Evolutionary conservation across 2,113 vertebrate species (phyloP), one percentile per base, ranked within the genome.

Genomic region (Ahaetulla prasina): DNA sequence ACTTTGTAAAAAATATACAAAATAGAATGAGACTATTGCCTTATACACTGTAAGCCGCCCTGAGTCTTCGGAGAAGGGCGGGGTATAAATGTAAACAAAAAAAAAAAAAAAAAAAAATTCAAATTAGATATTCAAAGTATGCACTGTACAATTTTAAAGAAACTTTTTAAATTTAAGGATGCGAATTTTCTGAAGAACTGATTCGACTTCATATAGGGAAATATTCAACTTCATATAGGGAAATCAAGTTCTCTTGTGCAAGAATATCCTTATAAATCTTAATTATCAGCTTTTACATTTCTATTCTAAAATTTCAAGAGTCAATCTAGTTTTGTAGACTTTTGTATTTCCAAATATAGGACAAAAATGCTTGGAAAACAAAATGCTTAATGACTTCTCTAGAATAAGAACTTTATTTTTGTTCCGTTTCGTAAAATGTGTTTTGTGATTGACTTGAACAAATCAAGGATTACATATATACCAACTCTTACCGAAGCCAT

Each of bases 401-500:
- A 43, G 8, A 80, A 43, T 43, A 18, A 18, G 35, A 43, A 80
- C 74, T 80, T 80, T 39, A 39, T 80, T 80, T 39, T 39, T 80
- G 35, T 80, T 80, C 20, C 18, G 74, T 80, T 39, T 80, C 35
- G 22, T 22, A 80, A 80, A 80, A 80, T 43, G 8, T 80, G 49
- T 45, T 18, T 0, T 54, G 27, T 18, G 22, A n/a, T 14, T 87
- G 54, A 53, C 1, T 87, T 68, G 80, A 89, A 45, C 55, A 80
- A 2, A 4, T 4, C 18, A 85, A 53, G 85, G 39, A 27, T 18
- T 6, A 9, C 8, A 50, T 30, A 93, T 47, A 50, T 50, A 54
- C 54, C 80, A 92, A 49, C 57, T 94, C 97, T 97, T 94, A 99
- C 99, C 99, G 98, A 94, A 96, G 97, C 99, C 99, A 99, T 0